phyloP scores from a whole-genome alignment of 1,140 invertebrate genomes.

The Aplysia californica region DNA sequence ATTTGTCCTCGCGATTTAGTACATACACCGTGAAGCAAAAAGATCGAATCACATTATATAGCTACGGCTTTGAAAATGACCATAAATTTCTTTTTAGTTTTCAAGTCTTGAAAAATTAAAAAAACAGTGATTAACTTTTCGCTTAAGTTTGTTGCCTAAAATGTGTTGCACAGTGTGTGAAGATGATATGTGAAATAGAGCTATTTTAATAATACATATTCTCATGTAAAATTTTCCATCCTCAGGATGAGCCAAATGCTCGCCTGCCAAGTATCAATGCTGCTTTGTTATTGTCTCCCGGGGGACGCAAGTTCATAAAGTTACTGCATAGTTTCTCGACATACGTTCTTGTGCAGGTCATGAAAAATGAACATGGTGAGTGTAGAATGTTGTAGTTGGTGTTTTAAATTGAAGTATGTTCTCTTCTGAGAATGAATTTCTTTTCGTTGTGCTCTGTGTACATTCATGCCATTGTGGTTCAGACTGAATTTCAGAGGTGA shows the following conservation, averaged over 20 bases:
- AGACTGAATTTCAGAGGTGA: not conserved
- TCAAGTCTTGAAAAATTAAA: too few relatives aligned
- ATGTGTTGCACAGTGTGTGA: too few relatives aligned
- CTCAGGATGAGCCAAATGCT: conserved; percentile 50
- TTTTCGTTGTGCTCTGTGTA: not conserved
- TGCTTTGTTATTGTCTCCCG: conserved; percentile 54
- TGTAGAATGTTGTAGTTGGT: not conserved
- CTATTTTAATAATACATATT: too few relatives aligned
- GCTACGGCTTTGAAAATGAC: too few relatives aligned
- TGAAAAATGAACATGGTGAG: conserved; percentile 48
- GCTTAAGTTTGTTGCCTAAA: too few relatives aligned
- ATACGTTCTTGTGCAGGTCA: conserved; percentile 49
- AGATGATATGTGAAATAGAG: too few relatives aligned
- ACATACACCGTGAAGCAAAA: too few relatives aligned
- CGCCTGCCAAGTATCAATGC: conserved; percentile 50
- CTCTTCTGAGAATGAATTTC: not conserved
- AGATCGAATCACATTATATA: too few relatives aligned
- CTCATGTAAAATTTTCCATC: too few relatives aligned
- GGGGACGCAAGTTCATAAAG: conserved; percentile 54
- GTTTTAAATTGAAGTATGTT: not conserved
- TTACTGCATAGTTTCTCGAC: conserved; percentile 48
- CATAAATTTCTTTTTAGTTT: too few relatives aligned
- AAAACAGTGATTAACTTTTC: too few relatives aligned
- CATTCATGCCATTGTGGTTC: not conserved
- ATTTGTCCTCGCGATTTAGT: too few relatives aligned